A percentile compares a stretch with the other conserved stretches of the same genome.
phyloP scores from a whole-genome alignment of 2,113 vertebrate genomes.

The Lutjanus erythropterus region DNA sequence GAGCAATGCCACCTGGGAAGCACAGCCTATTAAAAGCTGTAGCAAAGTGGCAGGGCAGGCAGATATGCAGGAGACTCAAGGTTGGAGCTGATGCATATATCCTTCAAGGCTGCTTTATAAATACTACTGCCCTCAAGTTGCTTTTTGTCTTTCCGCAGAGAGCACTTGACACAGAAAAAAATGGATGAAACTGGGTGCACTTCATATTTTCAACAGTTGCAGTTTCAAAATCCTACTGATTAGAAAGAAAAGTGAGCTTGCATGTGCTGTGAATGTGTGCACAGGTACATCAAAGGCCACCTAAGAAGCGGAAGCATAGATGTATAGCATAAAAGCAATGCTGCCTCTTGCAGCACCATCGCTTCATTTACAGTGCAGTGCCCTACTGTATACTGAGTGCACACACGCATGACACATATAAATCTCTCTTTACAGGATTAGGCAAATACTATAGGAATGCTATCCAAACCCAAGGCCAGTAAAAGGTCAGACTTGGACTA shows the following conservation, averaged over 20 bases:
- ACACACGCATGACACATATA: constrained; percentile 20
- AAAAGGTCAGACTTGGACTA: constrained; percentile 1
- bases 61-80: constrained; percentile 55
- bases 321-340: neutral
- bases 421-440: constrained; percentile 46
- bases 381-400: neutral
- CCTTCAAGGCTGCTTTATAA: constrained; percentile 57
- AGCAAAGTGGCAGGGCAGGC: constrained; percentile 44
- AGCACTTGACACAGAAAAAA: constrained; percentile 22
- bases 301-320: neutral
- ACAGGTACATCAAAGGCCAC: neutral
- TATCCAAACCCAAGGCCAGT: constrained; percentile 27
- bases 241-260: neutral
- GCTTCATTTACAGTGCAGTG: neutral
- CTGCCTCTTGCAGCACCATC: neutral
- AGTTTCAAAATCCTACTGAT: neutral
- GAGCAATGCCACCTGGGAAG: constrained; percentile 56
- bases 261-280: neutral
- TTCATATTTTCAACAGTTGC: neutral
- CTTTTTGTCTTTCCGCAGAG: constrained; percentile 12
- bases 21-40: constrained; percentile 59
- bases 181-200: neutral
- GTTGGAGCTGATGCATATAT: constrained; percentile 52
- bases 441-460: constrained; percentile 47
- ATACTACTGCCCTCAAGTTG: constrained; percentile 16